Evolutionary conservation across 2,888 invertebrate species (phyloP).

Genomic region (Neuroscelio doddi): DNA sequence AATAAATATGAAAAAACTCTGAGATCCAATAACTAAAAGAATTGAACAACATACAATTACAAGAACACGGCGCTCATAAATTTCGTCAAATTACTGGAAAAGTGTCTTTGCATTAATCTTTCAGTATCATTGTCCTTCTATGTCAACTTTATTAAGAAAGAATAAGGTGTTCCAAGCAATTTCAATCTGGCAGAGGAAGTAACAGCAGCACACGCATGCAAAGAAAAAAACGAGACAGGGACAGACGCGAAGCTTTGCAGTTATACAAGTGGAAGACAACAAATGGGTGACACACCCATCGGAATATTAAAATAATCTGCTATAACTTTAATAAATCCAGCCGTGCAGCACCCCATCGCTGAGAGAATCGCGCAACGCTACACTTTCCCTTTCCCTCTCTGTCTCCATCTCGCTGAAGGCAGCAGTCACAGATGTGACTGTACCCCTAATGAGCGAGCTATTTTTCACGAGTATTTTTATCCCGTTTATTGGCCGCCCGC

Average conservation of each 20-base stretch:
- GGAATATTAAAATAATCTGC: slow-evolving; percentile 71
- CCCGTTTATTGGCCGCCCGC: slow-evolving; percentile 72
- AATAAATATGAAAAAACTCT: too few species aligned
- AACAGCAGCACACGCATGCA: neutral
- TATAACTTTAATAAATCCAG: slow-evolving; percentile 70
- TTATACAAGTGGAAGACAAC: slow-evolving; percentile 58
- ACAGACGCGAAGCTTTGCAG: slow-evolving; percentile 9
- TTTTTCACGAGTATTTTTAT: slow-evolving; percentile 73
- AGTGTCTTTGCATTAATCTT: neutral
- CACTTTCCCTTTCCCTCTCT: slow-evolving; percentile 15
- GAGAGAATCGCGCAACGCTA: neutral
- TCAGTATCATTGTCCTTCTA: slow-evolving; percentile 2
- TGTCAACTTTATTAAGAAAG: slow-evolving; percentile 9
- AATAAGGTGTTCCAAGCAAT: slow-evolving; percentile 1
- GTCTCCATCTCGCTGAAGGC: slow-evolving; percentile 23
- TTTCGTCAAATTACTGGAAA: neutral
- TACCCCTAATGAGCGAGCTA: slow-evolving; percentile 72
- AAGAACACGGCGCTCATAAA: too few species aligned
- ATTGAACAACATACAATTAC: too few species aligned
- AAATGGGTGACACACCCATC: slow-evolving; percentile 62
- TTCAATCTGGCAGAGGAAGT: slow-evolving; percentile 1
- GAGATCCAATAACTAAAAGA: too few species aligned
- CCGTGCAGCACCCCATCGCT: slow-evolving; percentile 36
- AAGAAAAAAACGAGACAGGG: neutral
- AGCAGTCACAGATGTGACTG: slow-evolving; percentile 71